Evolutionary conservation across 2,797 vertebrate species (phyloP).

Genomic region (Sparus aurata): DNA sequence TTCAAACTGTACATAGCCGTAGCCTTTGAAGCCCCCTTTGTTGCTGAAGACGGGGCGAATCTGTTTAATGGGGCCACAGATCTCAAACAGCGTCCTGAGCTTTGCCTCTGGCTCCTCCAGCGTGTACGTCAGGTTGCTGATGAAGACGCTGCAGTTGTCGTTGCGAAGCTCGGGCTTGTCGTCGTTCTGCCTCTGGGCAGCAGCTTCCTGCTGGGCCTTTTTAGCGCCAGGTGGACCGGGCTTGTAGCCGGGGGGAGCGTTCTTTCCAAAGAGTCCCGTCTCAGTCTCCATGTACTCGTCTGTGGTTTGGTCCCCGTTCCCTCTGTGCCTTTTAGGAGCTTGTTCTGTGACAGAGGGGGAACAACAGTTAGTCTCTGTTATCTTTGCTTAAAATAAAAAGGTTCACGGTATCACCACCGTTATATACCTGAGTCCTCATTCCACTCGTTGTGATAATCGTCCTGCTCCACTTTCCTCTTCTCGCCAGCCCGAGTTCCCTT

Average conservation of each 20-base stretch:
- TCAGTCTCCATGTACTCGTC: conserved; percentile 87
- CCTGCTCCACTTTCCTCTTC: conserved; percentile 87
- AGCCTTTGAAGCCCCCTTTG: conserved; percentile 93
- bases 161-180: conserved; percentile 87
- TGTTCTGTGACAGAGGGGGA: conserved; percentile 70
- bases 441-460: conserved; percentile 74
- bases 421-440: conserved; percentile 78
- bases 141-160: conserved; percentile 91
- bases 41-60: conserved; percentile 89
- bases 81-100: conserved; percentile 88
- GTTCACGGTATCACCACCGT: background rate
- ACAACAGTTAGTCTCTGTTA: background rate
- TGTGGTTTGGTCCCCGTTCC: conserved; percentile 73
- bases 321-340: conserved; percentile 88
- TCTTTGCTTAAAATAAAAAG: background rate
- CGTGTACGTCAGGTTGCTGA: conserved; percentile 94
- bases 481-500: conserved; percentile 82
- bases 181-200: conserved; percentile 75
- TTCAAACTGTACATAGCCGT: conserved; percentile 94
- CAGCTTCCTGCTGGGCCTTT: conserved; percentile 77
- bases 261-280: conserved; percentile 82
- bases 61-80: conserved; percentile 89
- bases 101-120: conserved; percentile 90
- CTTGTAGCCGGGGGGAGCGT: conserved; percentile 57
- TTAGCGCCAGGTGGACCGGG: conserved; percentile 56